Conservation (phyloP, 2,888 invertebrate species). For the Catocala nupta region DNA sequence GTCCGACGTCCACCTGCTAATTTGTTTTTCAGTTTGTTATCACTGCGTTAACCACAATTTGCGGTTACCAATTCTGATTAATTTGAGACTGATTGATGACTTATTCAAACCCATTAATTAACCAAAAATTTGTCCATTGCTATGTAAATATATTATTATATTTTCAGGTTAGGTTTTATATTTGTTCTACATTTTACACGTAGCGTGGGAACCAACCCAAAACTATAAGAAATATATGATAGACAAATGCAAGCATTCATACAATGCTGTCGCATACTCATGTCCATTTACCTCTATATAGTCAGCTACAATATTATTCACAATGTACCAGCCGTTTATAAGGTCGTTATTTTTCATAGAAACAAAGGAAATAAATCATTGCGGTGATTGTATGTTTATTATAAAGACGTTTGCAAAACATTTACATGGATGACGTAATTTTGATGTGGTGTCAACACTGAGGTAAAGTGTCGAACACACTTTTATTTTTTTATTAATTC, state of each 20-base stretch:
- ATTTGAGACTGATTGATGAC: neutral
- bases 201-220: constrained; percentile 43
- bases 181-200: too few species aligned
- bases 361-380: constrained; percentile 54
- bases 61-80: constrained; percentile 14
- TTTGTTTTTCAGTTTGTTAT: constrained; percentile 21
- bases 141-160: too few species aligned
- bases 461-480: neutral
- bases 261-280: constrained; percentile 39
- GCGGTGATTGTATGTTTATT: constrained; percentile 45
- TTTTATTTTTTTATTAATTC: neutral
- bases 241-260: constrained; percentile 25
- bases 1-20: neutral
- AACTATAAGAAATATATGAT: constrained; percentile 28
- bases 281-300: constrained; percentile 41
- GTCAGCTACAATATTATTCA: constrained; percentile 31
- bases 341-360: constrained; percentile 49
- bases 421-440: constrained; percentile 43
- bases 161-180: too few species aligned
- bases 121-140: too few species aligned
- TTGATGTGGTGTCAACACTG: constrained; percentile 9
- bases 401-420: constrained; percentile 47
- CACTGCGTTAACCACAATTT: constrained; percentile 26
- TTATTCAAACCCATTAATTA: too few species aligned
- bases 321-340: constrained; percentile 34